Percentiles rank a stretch among this genome's conserved stretches.
phyloP scores from a whole-genome alignment of 2,113 vertebrate genomes.

The Mobula birostris region DNA sequence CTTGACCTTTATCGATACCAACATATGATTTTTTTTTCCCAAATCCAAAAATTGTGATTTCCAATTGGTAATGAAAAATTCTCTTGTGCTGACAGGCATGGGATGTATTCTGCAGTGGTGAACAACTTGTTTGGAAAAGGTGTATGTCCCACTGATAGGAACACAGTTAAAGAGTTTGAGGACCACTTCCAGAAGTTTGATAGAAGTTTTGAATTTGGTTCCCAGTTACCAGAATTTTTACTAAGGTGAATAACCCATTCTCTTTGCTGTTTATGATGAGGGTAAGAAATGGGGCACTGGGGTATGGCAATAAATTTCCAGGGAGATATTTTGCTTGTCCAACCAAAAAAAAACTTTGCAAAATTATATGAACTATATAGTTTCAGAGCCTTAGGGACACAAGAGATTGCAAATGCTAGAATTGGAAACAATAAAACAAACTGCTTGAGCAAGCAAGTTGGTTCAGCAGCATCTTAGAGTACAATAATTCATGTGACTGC shows the following conservation, averaged over 20 bases:
- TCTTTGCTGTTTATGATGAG: neutral
- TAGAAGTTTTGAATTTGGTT: constrained; percentile 64
- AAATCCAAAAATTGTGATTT: neutral
- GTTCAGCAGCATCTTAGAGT: no score
- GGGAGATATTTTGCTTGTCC: neutral
- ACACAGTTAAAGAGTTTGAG: constrained; percentile 56
- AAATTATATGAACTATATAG: neutral
- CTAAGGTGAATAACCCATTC: constrained; percentile 51
- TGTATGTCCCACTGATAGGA: constrained; percentile 49
- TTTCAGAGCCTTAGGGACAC: neutral
- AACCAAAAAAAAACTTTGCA: neutral
- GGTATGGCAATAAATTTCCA: neutral
- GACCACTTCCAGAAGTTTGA: constrained; percentile 63
- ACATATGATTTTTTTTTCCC: neutral
- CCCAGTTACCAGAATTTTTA: constrained; percentile 63
- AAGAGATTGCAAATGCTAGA: no score
- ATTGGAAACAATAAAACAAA: no score
- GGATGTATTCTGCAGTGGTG: constrained; percentile 64
- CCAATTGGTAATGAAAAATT: accelerated
- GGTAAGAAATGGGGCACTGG: neutral
- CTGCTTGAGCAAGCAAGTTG: no score
- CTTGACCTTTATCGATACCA: neutral
- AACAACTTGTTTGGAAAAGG: constrained; percentile 63
- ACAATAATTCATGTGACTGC: no score
- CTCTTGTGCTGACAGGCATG: constrained; percentile 49